A percentile compares a stretch with the other conserved stretches of the same genome.
These are phyloP conservation scores for Psittacula echo DNA, from an alignment of 2,797 vertebrate genomes.

Conservation along the genomic window DNA sequence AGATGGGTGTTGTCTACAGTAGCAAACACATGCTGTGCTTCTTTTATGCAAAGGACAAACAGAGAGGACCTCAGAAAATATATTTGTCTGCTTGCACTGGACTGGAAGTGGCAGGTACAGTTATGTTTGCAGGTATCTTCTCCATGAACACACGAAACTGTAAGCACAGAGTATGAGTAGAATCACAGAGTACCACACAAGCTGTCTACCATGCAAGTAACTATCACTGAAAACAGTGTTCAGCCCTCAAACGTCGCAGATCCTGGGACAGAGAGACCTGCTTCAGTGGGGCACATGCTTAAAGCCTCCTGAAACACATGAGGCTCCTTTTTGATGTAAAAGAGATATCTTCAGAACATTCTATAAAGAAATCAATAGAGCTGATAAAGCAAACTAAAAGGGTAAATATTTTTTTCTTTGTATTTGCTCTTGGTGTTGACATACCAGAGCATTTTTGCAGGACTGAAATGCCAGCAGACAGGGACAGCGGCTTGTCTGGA, in stretches of 20 bases:
- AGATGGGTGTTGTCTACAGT: neutral
- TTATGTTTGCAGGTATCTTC: neutral
- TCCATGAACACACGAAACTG: too few relatives aligned
- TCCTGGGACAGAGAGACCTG: too few relatives aligned
- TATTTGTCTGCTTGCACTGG: too few relatives aligned
- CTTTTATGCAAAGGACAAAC: fast-evolving
- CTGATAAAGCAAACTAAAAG: constrained; percentile 8
- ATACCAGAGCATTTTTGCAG: neutral
- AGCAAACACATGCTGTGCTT: neutral
- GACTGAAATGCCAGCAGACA: neutral
- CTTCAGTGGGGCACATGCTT: neutral
- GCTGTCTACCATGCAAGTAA: fast-evolving
- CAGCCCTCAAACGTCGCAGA: too few relatives aligned
- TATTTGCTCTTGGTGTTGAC: neutral
- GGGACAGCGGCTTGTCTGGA: neutral
- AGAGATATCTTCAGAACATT: neutral
- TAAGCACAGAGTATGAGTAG: neutral
- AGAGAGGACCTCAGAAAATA: neutral
- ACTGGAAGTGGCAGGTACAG: neutral
- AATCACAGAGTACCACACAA: neutral
- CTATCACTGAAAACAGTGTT: neutral
- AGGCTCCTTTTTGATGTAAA: neutral
- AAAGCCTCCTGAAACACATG: neutral
- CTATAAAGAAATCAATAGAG: constrained; percentile 3
- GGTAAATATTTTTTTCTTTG: neutral